These are phyloP conservation scores for Clavelina lepadiformis DNA, from an alignment of 23 tunicate genomes.

Conservation along the genomic window DNA sequence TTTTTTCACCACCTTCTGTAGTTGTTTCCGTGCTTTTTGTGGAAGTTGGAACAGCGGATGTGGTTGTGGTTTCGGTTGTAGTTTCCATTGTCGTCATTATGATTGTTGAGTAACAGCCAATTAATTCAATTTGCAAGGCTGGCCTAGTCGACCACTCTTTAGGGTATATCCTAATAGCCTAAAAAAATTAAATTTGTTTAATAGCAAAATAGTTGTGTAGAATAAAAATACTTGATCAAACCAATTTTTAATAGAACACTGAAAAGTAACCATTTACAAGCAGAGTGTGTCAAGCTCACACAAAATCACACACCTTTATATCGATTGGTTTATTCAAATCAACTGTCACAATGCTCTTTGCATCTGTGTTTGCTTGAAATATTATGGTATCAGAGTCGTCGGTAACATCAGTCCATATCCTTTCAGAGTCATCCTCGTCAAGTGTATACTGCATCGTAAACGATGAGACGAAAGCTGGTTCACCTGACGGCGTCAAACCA, in stretches of 20 bases:
- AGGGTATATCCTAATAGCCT: slow-evolving; percentile 33
- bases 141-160: slow-evolving; percentile 21
- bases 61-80: too few relatives aligned
- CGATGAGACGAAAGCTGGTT: slow-evolving; percentile 30
- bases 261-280: too few relatives aligned
- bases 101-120: slow-evolving; percentile 39
- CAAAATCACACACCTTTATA: background rate
- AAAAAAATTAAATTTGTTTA: too few relatives aligned
- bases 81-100: slow-evolving; percentile 11
- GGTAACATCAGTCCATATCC: slow-evolving; percentile 20
- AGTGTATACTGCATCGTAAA: slow-evolving; percentile 16
- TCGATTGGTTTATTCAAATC: slow-evolving; percentile 4
- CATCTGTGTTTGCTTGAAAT: slow-evolving; percentile 32
- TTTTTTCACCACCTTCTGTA: too few relatives aligned
- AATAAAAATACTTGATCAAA: too few relatives aligned
- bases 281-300: too few relatives aligned
- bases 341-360: slow-evolving; percentile 3
- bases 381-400: background rate
- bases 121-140: slow-evolving; percentile 36
- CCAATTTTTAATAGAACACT: too few relatives aligned
- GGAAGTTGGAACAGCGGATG: too few relatives aligned
- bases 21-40: too few relatives aligned
- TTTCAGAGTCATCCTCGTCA: slow-evolving; percentile 1
- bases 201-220: too few relatives aligned
- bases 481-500: slow-evolving; percentile 20